Evolutionary conservation across 2,888 invertebrate species (phyloP), one percentile per base, ranked within the genome.

Genomic region (Pemphredon lugubris): DNA sequence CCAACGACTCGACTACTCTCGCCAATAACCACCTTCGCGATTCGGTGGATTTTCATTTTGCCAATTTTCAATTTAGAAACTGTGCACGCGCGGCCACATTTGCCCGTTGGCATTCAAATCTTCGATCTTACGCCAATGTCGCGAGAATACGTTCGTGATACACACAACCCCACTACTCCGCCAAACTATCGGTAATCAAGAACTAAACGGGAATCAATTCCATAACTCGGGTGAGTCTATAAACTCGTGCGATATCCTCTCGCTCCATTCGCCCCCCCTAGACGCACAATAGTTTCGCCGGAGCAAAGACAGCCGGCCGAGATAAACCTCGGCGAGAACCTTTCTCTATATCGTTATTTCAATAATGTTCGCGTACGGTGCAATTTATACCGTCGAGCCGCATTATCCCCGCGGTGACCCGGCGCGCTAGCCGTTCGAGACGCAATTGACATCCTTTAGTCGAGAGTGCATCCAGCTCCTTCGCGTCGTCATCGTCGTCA

Each of bases 371-470:
- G 42, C 61, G 66, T 42, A 59, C 69, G 61, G 11, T 39, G 66
- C 74, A 70, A 74, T 74, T 75, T 70, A 66, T 67, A 66, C 44
- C 18, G 44, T 59, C 48, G 66, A 44, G 66, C 40, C 39, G 42
- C 26, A 65, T 75, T 79, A 78, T 75, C 54, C 58, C 23, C 30
- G 47, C 37, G 39, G n/a, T 50, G 55, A 61, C 37, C 60, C 51
- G n/a, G 51, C 40, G 32, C 37, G 30, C 50, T 11, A 50, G 45
- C 48, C n/a, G 55, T 51, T 34, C 42, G 70, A 54, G 66, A n/a
- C 51, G 76, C 84, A 85, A 85, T 85, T 84, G 86, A 83, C 83
- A 84, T 85, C 83, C 84, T 86, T 84, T 75, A 78, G 81, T 72
- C 70, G 76, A 64, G 73, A 83, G 79, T 81, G 76, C 74, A 64